Evolutionary conservation across 2,113 vertebrate genomes (phyloP).

Genomic region (Chamaea fasciata): DNA sequence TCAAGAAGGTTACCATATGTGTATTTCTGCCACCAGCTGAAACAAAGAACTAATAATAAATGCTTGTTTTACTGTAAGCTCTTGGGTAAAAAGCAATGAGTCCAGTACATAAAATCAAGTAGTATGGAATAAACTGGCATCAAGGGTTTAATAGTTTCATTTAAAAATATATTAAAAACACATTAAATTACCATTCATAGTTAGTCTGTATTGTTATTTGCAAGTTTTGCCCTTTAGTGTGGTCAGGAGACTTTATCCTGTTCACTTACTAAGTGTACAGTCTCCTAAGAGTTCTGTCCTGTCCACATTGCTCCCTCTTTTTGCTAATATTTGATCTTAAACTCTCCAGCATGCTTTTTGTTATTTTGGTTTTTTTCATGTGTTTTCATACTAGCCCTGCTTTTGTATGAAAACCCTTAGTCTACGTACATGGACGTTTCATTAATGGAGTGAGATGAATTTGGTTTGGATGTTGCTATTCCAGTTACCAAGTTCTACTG

Average conservation of each 20-base stretch:
- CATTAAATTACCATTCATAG: neutral
- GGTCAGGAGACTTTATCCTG: neutral
- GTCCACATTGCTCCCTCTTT: neutral
- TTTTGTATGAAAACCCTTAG: neutral
- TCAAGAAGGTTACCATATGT: neutral
- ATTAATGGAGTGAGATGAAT: neutral
- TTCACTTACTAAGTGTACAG: neutral
- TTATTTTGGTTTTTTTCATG: neutral
- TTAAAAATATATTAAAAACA: neutral
- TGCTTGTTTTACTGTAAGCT: neutral
- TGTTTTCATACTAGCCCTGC: neutral
- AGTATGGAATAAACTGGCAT: neutral
- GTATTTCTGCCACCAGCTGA: neutral
- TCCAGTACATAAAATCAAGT: neutral
- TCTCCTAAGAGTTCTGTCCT: neutral
- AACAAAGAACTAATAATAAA: neutral
- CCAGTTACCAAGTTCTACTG: neutral
- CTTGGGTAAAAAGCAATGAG: neutral
- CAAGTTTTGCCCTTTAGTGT: neutral
- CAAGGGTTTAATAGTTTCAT: neutral
- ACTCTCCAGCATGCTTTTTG: neutral
- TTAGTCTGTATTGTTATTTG: neutral
- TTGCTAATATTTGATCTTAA: neutral
- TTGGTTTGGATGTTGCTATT: neutral
- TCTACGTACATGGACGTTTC: fast-evolving